Percentiles rank a stretch among this genome's conserved stretches.
Evolutionary conservation across 2,113 vertebrate genomes (phyloP).

Genomic region (Dermatemys mawii): DNA sequence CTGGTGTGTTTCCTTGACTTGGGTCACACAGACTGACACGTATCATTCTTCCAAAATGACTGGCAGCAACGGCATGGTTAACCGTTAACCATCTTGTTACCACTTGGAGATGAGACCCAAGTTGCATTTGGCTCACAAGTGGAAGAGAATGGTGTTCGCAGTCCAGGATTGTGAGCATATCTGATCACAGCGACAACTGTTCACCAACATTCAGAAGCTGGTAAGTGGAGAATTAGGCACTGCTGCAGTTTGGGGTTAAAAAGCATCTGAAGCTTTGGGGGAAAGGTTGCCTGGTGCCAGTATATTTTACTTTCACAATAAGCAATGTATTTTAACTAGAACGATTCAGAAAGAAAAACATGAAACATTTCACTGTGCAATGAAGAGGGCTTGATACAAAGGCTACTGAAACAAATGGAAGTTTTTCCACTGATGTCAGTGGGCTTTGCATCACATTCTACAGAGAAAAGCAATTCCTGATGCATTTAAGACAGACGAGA

Average conservation of each 20-base stretch:
- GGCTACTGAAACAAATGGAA: background rate
- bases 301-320: background rate
- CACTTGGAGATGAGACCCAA: background rate
- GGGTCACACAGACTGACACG: background rate
- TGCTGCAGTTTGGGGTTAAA: background rate
- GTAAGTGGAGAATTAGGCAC: background rate
- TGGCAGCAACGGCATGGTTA: background rate
- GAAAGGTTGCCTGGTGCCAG: background rate
- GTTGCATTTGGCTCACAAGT: background rate
- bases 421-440: background rate
- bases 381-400: background rate
- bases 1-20: background rate
- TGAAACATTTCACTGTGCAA: rapidly evolving
- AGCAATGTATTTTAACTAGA: background rate
- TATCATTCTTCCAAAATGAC: background rate
- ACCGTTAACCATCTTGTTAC: background rate
- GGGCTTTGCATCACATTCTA: background rate
- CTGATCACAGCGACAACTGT: background rate
- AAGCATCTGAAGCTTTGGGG: rapidly evolving
- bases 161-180: background rate
- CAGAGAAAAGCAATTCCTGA: background rate
- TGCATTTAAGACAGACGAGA: background rate
- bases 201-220: background rate
- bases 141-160: background rate
- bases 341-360: background rate